These are phyloP conservation scores for Exocentrus adspersus DNA, from an alignment of 2,888 invertebrate species.

Conservation along the genomic window DNA sequence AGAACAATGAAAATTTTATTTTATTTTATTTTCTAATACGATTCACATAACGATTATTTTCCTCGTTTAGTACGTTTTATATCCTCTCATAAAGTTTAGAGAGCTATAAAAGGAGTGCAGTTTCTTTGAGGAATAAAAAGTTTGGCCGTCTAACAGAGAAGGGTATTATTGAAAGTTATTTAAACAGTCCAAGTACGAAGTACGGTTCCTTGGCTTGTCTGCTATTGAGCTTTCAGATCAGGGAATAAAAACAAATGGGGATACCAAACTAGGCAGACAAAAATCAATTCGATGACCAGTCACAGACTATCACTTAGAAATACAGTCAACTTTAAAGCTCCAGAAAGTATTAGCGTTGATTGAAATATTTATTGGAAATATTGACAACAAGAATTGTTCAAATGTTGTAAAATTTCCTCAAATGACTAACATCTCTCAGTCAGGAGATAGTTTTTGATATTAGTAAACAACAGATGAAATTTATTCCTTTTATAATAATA, in stretches of 20 bases:
- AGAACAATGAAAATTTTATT: too few species aligned
- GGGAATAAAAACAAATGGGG: background rate
- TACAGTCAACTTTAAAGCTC: conserved; percentile 30
- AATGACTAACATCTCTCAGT: too few species aligned
- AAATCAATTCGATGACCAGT: conserved; percentile 36
- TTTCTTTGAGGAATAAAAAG: background rate
- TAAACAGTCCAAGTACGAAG: background rate
- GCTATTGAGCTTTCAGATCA: background rate
- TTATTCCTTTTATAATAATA: too few species aligned
- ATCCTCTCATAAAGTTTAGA: background rate
- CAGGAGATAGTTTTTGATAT: too few species aligned
- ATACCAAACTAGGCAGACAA: conserved; percentile 29
- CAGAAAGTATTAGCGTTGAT: conserved; percentile 31
- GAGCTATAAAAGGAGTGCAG: background rate
- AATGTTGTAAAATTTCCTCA: too few species aligned
- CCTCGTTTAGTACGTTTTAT: background rate
- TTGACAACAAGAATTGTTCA: too few species aligned
- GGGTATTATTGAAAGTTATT: background rate
- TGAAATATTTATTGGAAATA: too few species aligned
- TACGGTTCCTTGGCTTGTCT: background rate
- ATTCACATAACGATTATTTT: background rate
- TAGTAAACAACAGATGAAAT: too few species aligned
- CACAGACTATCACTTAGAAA: conserved; percentile 20
- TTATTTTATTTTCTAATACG: too few species aligned
- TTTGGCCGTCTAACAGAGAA: background rate